Evolutionary conservation across 2,113 vertebrate species (phyloP), one percentile per base, ranked within the genome.

Genomic region (Albula goreensis): DNA sequence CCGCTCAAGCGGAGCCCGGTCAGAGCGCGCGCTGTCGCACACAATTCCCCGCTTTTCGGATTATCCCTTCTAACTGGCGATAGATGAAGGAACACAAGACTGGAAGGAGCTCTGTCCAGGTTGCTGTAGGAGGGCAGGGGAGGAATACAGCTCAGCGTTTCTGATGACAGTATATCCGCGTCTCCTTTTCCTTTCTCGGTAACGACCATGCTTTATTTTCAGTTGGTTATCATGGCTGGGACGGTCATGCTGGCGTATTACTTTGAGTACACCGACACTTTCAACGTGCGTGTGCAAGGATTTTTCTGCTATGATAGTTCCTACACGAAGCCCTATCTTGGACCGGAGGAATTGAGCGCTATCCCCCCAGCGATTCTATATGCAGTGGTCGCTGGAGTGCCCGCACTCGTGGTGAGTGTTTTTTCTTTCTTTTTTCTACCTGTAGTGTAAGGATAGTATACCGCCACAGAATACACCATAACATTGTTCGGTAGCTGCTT

Each of bases 181-280:
- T 66, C 87, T 86, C 66, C 85, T 66, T 41, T 57, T 11, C 50
- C 82, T 51, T 77, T 80, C 31, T 80, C 85, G 10, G 83, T n/a
- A 25, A 53, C 57, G 80, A 90, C 85, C 93, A 98, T 98, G 97
- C 95, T 98, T 89, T 98, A 98, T 94, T 98, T 97, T 93, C 97
- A 98, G 96, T 93, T 97, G 95, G 97, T 98, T 93, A 98, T 98
- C 90, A 95, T 98, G 95, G 96, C 97, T 84, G 96, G 96, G 86
- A 95, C 96, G 31, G 94, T 97, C 90, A 97, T 98, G 97, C 94
- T 98, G 94, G 97, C 96, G 50, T 97, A 98, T 90, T 97, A 98
- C 92, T 97, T 97, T 90, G 97, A 98, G 92, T 98, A 97, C 94
- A 98, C 97, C 0, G 97, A 98, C 94, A 98, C 97, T 78, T 98